Conservation (phyloP, 2,888 invertebrate genomes). For the Drosophila heteroneura region DNA sequence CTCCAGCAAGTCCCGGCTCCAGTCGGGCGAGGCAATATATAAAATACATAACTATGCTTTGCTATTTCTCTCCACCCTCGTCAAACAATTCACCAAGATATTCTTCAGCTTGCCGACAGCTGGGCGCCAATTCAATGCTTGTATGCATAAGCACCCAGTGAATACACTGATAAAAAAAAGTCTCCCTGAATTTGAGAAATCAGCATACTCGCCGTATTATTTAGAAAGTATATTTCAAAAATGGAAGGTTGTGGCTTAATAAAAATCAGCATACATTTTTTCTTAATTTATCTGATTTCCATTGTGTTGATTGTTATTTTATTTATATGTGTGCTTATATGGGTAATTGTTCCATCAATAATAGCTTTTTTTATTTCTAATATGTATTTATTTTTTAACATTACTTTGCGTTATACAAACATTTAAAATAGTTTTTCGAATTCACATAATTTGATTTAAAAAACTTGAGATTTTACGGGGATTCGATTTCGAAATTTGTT, state of each 20-base stretch:
- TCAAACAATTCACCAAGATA: slow-evolving; percentile 1
- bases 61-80: not conserved
- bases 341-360: not conserved
- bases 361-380: not conserved
- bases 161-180: not conserved
- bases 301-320: not conserved
- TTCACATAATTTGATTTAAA: not conserved
- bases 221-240: not conserved
- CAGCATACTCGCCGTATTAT: not conserved
- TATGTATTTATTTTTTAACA: not conserved
- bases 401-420: not conserved
- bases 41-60: slow-evolving; percentile 3
- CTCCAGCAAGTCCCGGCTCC: not conserved
- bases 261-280: not conserved
- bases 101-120: not conserved
- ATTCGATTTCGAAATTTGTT: not conserved
- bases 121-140: slow-evolving; percentile 6
- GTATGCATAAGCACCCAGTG: slow-evolving; percentile 1
- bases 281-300: not conserved
- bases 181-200: not conserved
- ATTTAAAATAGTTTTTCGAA: not conserved
- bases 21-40: not conserved
- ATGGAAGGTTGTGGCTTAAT: not conserved
- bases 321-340: not conserved
- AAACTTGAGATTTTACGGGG: not conserved